Base-by-base conservation (phyloP, 2,113 vertebrate species). In the Chiloscyllium plagiosum region DNA sequence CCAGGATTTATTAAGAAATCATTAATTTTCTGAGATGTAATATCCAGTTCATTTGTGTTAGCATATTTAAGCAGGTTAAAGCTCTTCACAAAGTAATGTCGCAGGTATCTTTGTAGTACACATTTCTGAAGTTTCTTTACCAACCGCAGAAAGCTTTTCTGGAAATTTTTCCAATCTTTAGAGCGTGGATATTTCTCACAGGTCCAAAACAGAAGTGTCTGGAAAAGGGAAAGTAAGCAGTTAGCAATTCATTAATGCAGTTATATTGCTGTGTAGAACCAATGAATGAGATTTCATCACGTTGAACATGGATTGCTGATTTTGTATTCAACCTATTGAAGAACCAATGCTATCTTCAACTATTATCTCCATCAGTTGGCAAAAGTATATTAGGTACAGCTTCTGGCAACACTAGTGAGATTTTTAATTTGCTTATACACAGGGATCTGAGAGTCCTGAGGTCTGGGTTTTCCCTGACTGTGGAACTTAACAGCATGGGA, bases 131-230 rank as follows among this genome's bases (percentile, higher is more conserved):
- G 97, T 96, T 98, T 98, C 96, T 97, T 97, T 92, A 98, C 98
- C 96, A 98, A 96, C 29, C 98, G 97, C 95, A 98, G 96, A 80
- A 98, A 97, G 87, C 97, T 97, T 96, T 96, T 96, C 0, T 94
- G 96, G 97, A 98, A 97, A 96, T 97, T 96, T 96, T 96, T 96
- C 98, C 98, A 98, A 96, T 98, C 97, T 96, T 97, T 98, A 95
- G 96, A 95, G 89, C 96, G 97, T 0, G 98, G 98, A 96, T 98
- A 98, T 96, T 98, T 98, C 97, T 99, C 98, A 95, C 98, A 98
- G 17, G 97, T 97, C 98, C 98, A 98, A 96, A 98, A 98, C 96
- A 98, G 97, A 96, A 98, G 97, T 0, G 97, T 98, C 98, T 99
- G 97, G 0, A 96, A 96, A 83, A 97, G 26, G 47, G 33, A 76